phyloP scores from a whole-genome alignment of 1,140 invertebrate species.

The Drosophila aff. region DNA sequence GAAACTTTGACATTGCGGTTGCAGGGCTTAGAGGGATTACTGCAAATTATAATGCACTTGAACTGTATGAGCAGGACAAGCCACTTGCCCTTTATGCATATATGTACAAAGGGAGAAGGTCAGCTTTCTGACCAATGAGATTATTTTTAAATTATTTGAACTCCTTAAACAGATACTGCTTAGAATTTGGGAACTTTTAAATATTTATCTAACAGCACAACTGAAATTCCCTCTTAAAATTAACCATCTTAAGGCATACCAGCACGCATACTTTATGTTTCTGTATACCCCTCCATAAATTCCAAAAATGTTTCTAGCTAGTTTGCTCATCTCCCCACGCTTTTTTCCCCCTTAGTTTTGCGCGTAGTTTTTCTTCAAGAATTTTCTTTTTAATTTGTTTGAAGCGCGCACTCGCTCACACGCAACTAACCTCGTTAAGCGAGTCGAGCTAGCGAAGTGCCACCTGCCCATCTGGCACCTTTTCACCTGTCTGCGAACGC shows the following conservation, averaged over 20 bases:
- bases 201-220: neutral
- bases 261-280: conserved; percentile 17
- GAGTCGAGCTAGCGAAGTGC: conserved; percentile 36
- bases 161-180: neutral
- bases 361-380: conserved; percentile 27
- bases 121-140: neutral
- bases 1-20: conserved; percentile 18
- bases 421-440: conserved; percentile 65
- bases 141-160: neutral
- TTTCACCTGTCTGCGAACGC: conserved; percentile 15
- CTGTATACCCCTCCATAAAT: conserved; percentile 17
- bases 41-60: conserved; percentile 7
- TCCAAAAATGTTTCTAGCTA: conserved; percentile 29
- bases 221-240: neutral
- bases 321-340: conserved; percentile 13
- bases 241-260: conserved; percentile 16
- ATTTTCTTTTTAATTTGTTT: conserved; percentile 70
- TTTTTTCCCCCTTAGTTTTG: conserved; percentile 2
- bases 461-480: conserved; percentile 32
- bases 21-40: conserved; percentile 4
- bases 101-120: neutral
- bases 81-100: too few relatives aligned
- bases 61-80: conserved; percentile 2
- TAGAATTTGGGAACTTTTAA: neutral
- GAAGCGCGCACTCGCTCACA: conserved; percentile 43